Conservation (phyloP, 1,140 invertebrate species). For the Metopolophium dirhodum region DNA sequence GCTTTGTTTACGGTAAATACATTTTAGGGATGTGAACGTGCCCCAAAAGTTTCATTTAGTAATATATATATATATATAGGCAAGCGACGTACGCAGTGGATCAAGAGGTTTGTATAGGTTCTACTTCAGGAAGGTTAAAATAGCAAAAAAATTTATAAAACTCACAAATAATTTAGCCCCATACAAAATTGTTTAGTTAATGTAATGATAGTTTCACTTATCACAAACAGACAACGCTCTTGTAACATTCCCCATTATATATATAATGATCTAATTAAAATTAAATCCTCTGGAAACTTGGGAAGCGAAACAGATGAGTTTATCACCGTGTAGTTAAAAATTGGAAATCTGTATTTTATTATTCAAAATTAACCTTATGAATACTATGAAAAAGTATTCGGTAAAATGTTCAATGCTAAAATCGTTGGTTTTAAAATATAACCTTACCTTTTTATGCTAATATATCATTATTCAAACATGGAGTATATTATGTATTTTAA, state of each 20-base stretch:
- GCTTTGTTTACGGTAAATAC: neutral
- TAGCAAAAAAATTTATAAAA: neutral
- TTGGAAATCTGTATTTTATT: neutral
- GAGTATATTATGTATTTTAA: neutral
- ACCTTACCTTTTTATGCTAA: constrained; percentile 10
- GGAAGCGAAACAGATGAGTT: neutral
- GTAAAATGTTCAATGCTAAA: neutral
- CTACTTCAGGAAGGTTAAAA: neutral
- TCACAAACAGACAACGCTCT: neutral
- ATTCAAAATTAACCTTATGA: neutral
- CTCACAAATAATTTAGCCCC: neutral
- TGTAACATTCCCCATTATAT: neutral
- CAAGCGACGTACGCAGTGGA: neutral
- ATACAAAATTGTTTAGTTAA: neutral
- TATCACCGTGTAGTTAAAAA: neutral
- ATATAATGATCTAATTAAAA: neutral
- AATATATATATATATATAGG: neutral
- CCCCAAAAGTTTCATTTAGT: neutral
- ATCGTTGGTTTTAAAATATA: neutral
- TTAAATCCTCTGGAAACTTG: neutral
- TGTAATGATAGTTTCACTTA: neutral
- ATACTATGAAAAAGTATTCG: neutral
- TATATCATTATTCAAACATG: constrained; percentile 6
- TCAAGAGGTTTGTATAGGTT: neutral
- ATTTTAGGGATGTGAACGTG: neutral